These are phyloP conservation scores for Encarsia formosa DNA, from an alignment of 2,888 invertebrate species.

Conservation along the genomic window DNA sequence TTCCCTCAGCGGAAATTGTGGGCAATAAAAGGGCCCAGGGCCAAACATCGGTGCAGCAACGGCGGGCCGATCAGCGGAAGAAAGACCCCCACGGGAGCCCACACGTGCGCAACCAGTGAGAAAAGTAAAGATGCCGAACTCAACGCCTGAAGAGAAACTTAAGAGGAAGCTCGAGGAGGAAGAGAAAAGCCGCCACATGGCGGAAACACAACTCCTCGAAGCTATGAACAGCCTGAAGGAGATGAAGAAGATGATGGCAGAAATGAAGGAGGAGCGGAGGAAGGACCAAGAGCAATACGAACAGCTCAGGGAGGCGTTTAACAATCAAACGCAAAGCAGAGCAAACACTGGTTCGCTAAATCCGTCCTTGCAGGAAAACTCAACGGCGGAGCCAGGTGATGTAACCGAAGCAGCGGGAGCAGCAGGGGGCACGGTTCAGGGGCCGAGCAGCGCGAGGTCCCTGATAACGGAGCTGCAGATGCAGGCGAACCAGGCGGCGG, in stretches of 20 bases:
- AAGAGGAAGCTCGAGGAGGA: background rate
- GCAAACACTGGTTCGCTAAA: background rate
- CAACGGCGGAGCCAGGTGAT: background rate
- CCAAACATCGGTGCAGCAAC: background rate
- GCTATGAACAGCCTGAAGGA: background rate
- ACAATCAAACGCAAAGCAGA: background rate
- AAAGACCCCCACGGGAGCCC: background rate
- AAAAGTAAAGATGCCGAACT: background rate
- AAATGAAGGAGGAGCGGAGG: background rate
- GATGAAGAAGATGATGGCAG: background rate
- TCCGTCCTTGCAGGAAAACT: background rate
- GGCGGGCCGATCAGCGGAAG: background rate
- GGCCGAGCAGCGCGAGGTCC: too few relatives aligned
- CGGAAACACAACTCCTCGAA: background rate
- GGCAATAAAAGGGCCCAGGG: too few relatives aligned
- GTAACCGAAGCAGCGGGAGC: background rate
- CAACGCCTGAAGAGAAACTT: background rate
- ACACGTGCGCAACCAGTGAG: background rate
- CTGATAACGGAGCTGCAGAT: background rate
- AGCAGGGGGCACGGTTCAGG: too few relatives aligned
- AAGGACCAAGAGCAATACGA: background rate
- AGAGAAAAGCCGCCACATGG: background rate
- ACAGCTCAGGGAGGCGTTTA: background rate
- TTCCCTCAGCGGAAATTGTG: too few relatives aligned
- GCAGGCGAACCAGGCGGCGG: too few relatives aligned